These are phyloP conservation scores for Cygnus olor DNA, from an alignment of 2,797 vertebrate species.

Conservation along the genomic window DNA sequence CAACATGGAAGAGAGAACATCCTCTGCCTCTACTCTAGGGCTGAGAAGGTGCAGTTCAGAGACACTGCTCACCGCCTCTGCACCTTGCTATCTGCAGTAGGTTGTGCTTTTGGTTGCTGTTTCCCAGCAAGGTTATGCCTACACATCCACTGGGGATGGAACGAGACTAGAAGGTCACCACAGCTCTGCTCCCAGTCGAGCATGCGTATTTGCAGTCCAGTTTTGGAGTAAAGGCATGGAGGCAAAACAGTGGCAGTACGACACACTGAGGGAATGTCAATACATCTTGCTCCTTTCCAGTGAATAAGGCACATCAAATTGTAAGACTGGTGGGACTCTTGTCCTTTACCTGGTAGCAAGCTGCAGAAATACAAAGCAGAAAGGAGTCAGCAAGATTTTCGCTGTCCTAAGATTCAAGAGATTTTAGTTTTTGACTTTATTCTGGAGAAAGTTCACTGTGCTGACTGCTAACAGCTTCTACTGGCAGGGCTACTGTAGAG, in stretches of 20 bases:
- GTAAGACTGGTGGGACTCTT: neutral
- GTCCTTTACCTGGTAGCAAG: neutral
- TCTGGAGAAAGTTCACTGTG: neutral
- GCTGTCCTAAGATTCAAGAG: neutral
- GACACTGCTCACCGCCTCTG: neutral
- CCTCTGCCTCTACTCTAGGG: neutral
- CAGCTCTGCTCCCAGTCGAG: neutral
- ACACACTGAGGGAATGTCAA: rapidly evolving
- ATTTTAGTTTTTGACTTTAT: neutral
- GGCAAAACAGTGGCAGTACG: neutral
- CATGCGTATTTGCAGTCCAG: neutral
- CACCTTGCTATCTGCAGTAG: rapidly evolving
- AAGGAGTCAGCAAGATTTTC: neutral
- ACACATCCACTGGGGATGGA: rapidly evolving
- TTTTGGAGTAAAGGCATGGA: neutral
- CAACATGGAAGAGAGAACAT: neutral
- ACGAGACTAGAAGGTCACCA: neutral
- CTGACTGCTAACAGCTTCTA: neutral
- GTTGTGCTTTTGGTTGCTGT: neutral
- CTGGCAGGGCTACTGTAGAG: neutral
- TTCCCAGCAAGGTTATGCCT: neutral
- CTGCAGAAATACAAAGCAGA: neutral
- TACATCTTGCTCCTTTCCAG: rapidly evolving
- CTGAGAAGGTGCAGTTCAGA: neutral
- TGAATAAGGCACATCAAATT: neutral